Base-by-base conservation (phyloP, 2,797 vertebrate species). In the Falco novaeseelandiae region DNA sequence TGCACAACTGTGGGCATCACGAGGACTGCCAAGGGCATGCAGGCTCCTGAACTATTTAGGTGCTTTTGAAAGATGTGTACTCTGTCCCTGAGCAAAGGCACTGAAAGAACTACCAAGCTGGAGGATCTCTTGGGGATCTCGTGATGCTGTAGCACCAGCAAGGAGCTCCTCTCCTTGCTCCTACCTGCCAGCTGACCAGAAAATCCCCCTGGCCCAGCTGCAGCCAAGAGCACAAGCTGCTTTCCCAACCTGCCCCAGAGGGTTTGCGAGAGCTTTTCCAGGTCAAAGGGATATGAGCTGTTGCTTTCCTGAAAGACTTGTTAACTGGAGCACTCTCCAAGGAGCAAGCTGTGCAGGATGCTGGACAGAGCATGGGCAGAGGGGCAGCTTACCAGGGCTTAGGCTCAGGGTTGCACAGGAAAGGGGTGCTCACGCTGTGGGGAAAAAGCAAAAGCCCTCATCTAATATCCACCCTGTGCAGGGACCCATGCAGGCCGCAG, bases 381-480 rank as follows among this genome's bases (percentile, higher is more conserved):
- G 17, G 21, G 14, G 34, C 27, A 14, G 51, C 40, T 52, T 34
- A 51, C 44, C 71, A 34, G 44, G 40, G 66, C 55, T 55, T 5
- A 6, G 61, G 59, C 42, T 70, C 27, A 27, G 34, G 26, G 54
- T 11, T 2, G 5, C 36, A 4, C 10, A 5, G 17, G 38, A 65
- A 11, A 42, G 57, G 19, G 30, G 27, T 21, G 44, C 40, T 48
- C n/a, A 21, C 0, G 0, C 8, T 3, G 3, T 0, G 3, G 15
- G 34, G 29, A 66, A 6, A 27, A 9, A 80, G 18, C 16, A 65
- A 66, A 81, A 12, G 4, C 49, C 32, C 40, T 67, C 46, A 4
- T 17, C 19, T 57, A 8, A 23, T 6, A 5, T 1, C 8, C 8
- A 21, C 8, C 5, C 46, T 54, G 10, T 10, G 59, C 51, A 65